These are phyloP conservation scores for Lapara coniferarum DNA, from an alignment of 2,888 invertebrate genomes.

Conservation along the genomic window DNA sequence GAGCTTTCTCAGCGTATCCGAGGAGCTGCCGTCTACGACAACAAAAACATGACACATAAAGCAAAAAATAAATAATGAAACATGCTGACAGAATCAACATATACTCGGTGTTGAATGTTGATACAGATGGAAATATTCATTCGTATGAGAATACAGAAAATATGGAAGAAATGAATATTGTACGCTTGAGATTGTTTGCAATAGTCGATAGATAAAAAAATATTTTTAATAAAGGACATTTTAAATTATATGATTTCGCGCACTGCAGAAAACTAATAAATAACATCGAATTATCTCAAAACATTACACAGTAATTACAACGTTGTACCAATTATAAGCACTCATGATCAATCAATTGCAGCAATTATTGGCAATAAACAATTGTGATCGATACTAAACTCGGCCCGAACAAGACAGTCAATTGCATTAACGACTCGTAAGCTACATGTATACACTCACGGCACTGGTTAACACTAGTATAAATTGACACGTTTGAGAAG, in stretches of 20 bases:
- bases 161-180: slow-evolving; percentile 33
- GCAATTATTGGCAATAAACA: slow-evolving; percentile 12
- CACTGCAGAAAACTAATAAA: slow-evolving; percentile 40
- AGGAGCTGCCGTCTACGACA: slow-evolving; percentile 81
- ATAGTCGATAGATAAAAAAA: slow-evolving; percentile 43
- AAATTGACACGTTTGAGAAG: slow-evolving; percentile 26
- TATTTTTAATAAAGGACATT: slow-evolving; percentile 25
- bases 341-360: slow-evolving; percentile 12
- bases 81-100: slow-evolving; percentile 66
- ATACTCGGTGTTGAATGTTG: slow-evolving; percentile 41
- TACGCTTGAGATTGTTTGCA: slow-evolving; percentile 48
- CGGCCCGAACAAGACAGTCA: slow-evolving; percentile 4
- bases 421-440: slow-evolving; percentile 19
- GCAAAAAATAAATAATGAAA: slow-evolving; percentile 67
- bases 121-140: slow-evolving; percentile 45
- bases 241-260: slow-evolving; percentile 42
- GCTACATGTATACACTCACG: slow-evolving; percentile 30
- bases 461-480: slow-evolving; percentile 37
- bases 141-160: slow-evolving; percentile 36
- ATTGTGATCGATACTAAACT: not conserved
- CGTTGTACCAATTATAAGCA: not conserved
- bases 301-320: not conserved
- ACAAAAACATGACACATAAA: slow-evolving; percentile 74
- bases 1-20: slow-evolving; percentile 77
- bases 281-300: not conserved